Percentiles rank a stretch among this genome's conserved stretches.
These are phyloP conservation scores for Drosophila histrio DNA, from an alignment of 2,888 invertebrate species.

Conservation along the genomic window DNA sequence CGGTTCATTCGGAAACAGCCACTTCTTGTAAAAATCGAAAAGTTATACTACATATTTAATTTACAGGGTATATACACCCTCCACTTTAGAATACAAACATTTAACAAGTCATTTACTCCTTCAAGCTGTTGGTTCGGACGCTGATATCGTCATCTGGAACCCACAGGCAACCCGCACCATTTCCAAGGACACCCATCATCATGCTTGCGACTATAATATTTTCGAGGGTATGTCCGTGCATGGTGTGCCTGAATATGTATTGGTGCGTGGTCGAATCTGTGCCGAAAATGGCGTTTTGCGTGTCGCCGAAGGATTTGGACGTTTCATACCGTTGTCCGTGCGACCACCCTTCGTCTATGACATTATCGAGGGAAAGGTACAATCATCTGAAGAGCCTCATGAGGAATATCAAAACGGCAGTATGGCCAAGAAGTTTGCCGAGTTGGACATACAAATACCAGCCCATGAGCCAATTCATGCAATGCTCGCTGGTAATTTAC, in stretches of 20 bases:
- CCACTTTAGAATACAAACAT: background rate
- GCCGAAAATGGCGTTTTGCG: constrained; percentile 94
- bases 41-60: no score
- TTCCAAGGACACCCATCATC: constrained; percentile 95
- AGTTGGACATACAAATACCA: constrained; percentile 82
- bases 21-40: no score
- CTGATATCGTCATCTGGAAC: constrained; percentile 99
- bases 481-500: constrained; percentile 62
- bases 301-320: constrained; percentile 95
- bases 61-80: no score
- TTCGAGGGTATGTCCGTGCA: constrained; percentile 98
- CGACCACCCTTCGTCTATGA: constrained; percentile 91
- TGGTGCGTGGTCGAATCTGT: constrained; percentile 95
- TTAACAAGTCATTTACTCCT: background rate
- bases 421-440: constrained; percentile 71
- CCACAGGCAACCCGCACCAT: constrained; percentile 93
- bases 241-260: constrained; percentile 96
- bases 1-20: no score
- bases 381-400: constrained; percentile 45
- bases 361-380: constrained; percentile 77
- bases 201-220: constrained; percentile 97
- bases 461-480: constrained; percentile 78
- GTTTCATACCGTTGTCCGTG: constrained; percentile 91
- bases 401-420: constrained; percentile 62
- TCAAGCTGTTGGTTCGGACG: constrained; percentile 93